phyloP scores from a whole-genome alignment of 2,113 vertebrate species.

The Fregata magnificens region DNA sequence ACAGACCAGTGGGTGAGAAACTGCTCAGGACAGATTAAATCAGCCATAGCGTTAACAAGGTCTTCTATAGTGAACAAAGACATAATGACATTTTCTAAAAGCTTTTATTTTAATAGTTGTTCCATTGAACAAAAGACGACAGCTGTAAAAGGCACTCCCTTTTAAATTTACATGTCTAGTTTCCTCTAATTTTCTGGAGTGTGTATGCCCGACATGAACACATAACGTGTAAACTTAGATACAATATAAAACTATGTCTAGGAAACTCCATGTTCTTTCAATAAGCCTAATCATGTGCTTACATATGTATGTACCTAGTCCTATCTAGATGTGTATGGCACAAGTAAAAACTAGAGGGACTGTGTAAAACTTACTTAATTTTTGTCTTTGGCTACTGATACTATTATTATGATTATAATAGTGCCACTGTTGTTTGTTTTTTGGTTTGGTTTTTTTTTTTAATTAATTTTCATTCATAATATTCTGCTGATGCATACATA shows the following conservation, averaged over 20 bases:
- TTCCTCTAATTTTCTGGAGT: not conserved
- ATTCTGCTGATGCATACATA: not conserved
- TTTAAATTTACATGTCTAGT: not conserved
- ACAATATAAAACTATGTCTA: not conserved
- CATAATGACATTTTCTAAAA: not conserved
- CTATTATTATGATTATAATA: not conserved
- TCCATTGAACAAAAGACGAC: not conserved
- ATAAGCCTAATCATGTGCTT: not conserved
- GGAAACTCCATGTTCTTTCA: not conserved
- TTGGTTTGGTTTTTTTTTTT: not conserved
- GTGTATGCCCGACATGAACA: not conserved
- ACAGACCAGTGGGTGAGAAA: not conserved
- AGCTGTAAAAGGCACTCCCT: not conserved
- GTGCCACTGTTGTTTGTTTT: not conserved
- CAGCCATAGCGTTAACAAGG: not conserved
- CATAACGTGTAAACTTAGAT: not conserved
- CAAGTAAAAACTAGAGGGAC: not conserved
- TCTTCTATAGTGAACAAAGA: not conserved
- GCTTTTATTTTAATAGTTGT: not conserved
- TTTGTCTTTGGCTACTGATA: not conserved
- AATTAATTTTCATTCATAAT: not conserved
- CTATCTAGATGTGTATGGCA: not conserved
- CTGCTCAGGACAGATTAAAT: not conserved
- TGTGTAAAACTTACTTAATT: not conserved
- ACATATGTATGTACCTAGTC: accelerated